Evolutionary conservation across 35 echinoderm and acorn worm species (phyloP).

Genomic region (Ptychodera flava): DNA sequence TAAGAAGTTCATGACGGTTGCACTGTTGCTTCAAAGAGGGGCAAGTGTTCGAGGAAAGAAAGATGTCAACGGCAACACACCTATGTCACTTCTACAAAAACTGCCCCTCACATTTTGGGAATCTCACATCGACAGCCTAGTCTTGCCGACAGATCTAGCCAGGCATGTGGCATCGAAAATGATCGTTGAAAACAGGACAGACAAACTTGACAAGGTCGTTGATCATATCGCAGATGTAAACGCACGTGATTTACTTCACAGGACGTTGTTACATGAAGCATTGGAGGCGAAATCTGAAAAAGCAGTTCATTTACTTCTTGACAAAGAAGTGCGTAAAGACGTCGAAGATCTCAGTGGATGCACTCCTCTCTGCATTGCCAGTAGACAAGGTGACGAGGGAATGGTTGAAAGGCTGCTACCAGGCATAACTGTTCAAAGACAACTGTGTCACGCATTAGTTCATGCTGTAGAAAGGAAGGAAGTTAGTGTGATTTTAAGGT

Average conservation of each 20-base stretch:
- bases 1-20: not conserved
- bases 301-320: not conserved
- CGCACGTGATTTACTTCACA: not conserved
- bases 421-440: not conserved
- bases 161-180: not conserved
- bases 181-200: not conserved
- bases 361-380: not conserved
- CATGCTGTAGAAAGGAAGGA: not conserved
- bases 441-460: not conserved
- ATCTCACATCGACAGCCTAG: not conserved
- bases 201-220: not conserved
- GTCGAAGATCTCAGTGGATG: not conserved
- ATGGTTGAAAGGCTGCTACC: not conserved
- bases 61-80: not conserved
- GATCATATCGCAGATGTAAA: not conserved
- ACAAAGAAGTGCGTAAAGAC: not conserved
- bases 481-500: not conserved
- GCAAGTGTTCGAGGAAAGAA: not conserved
- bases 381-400: not conserved
- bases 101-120: not conserved
- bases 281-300: not conserved
- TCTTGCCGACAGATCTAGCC: not conserved
- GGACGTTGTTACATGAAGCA: not conserved
- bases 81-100: not conserved
- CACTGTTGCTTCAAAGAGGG: not conserved